Evolutionary conservation across 2,888 invertebrate genomes (phyloP).

Genomic region (Eristalis arbustorum): DNA sequence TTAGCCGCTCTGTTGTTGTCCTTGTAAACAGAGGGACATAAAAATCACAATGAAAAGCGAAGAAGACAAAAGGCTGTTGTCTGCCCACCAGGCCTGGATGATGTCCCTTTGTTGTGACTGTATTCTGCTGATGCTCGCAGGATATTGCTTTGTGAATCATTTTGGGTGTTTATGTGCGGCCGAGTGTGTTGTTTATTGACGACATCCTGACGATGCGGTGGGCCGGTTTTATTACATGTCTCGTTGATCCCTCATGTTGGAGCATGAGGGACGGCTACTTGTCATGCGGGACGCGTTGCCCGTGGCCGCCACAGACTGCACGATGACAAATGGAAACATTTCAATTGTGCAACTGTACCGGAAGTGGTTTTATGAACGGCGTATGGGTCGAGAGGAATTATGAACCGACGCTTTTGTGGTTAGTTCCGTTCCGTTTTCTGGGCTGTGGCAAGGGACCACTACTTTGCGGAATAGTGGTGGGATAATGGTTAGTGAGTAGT

Average conservation of each 20-base stretch:
- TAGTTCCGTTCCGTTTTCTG: neutral
- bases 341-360: conserved; percentile 63
- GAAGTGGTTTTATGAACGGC: conserved; percentile 61
- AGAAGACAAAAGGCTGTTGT: neutral
- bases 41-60: conserved; percentile 50
- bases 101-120: conserved; percentile 10
- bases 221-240: conserved; percentile 52
- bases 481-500: conserved; percentile 14
- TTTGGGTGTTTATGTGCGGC: conserved; percentile 12
- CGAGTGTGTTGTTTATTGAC: conserved; percentile 33
- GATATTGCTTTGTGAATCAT: conserved; percentile 46
- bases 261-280: conserved; percentile 17
- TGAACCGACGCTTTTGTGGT: conserved; percentile 20
- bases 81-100: neutral
- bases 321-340: conserved; percentile 65
- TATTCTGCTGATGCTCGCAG: conserved; percentile 43
- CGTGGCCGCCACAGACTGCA: neutral
- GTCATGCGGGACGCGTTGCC: conserved; percentile 32
- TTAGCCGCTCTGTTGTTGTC: conserved; percentile 38
- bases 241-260: conserved; percentile 47
- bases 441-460: neutral
- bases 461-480: conserved; percentile 5
- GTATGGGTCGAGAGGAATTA: conserved; percentile 47
- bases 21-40: conserved; percentile 46
- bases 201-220: conserved; percentile 40